phyloP scores from a whole-genome alignment of 2,888 invertebrate species.

The Abscondita cerata region DNA sequence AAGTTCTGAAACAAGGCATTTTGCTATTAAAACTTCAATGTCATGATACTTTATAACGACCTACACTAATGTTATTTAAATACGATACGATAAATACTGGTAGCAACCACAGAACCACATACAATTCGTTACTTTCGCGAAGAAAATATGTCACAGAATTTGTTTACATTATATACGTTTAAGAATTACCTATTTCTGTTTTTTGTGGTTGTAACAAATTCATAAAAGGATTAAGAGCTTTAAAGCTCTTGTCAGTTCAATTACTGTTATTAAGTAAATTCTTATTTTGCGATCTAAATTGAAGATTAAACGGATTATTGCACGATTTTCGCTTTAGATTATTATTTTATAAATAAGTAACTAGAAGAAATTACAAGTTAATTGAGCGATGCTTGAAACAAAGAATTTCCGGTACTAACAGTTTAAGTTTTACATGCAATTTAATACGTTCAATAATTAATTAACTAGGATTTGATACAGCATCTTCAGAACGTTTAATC shows the following conservation, averaged over 20 bases:
- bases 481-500: constrained; percentile 17
- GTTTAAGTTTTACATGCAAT: constrained; percentile 8
- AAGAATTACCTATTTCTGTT: not conserved
- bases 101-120: constrained; percentile 4
- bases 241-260: not conserved
- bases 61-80: constrained; percentile 24
- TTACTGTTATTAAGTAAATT: constrained; percentile 1
- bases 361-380: constrained; percentile 4
- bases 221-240: not conserved
- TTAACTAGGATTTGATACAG: not conserved
- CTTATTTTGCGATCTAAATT: not conserved
- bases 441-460: constrained; percentile 10
- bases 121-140: constrained; percentile 13
- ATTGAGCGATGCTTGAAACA: constrained; percentile 6
- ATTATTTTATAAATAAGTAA: not conserved
- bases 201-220: not conserved
- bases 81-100: constrained; percentile 23
- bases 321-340: not conserved
- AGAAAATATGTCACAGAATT: not conserved
- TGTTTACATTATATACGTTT: not conserved
- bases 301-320: constrained; percentile 7
- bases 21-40: constrained; percentile 22
- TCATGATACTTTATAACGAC: constrained; percentile 20
- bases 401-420: not conserved
- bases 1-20: constrained; percentile 1